phyloP scores from a whole-genome alignment of 2,113 vertebrate species.

The Caranx melampygus region DNA sequence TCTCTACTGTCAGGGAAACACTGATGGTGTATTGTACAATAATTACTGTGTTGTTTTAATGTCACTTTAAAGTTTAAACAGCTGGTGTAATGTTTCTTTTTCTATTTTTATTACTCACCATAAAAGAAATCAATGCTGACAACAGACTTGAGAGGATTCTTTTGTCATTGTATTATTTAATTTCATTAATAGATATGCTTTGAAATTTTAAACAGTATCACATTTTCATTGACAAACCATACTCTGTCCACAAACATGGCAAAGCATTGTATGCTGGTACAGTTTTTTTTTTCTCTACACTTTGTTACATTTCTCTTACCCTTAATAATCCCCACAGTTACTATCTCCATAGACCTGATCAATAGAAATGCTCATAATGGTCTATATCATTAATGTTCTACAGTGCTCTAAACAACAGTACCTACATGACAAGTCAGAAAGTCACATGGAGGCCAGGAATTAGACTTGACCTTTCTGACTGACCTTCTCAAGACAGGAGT shows the following conservation, averaged over 20 bases:
- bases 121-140: slow-evolving; percentile 58
- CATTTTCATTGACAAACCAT: slow-evolving; percentile 78
- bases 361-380: slow-evolving; percentile 65
- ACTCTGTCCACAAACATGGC: slow-evolving; percentile 78
- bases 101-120: slow-evolving; percentile 26
- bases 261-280: slow-evolving; percentile 80
- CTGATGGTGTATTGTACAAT: slow-evolving; percentile 36
- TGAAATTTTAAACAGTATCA: slow-evolving; percentile 77
- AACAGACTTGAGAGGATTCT: slow-evolving; percentile 65
- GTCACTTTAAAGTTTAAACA: slow-evolving; percentile 40
- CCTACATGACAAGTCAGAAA: slow-evolving; percentile 66
- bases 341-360: slow-evolving; percentile 72
- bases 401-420: slow-evolving; percentile 70
- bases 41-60: slow-evolving; percentile 40
- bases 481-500: slow-evolving; percentile 68
- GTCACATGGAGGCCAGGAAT: slow-evolving; percentile 62
- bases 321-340: slow-evolving; percentile 42
- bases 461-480: slow-evolving; percentile 51
- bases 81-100: slow-evolving; percentile 37
- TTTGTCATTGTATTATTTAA: slow-evolving; percentile 78
- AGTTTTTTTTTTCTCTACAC: slow-evolving; percentile 62
- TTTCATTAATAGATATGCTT: slow-evolving; percentile 83
- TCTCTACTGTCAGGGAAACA: slow-evolving; percentile 47
- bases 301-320: slow-evolving; percentile 47
- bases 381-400: slow-evolving; percentile 63